Conservation (phyloP, 2,888 invertebrate genomes). For the Buathra laborator region DNA sequence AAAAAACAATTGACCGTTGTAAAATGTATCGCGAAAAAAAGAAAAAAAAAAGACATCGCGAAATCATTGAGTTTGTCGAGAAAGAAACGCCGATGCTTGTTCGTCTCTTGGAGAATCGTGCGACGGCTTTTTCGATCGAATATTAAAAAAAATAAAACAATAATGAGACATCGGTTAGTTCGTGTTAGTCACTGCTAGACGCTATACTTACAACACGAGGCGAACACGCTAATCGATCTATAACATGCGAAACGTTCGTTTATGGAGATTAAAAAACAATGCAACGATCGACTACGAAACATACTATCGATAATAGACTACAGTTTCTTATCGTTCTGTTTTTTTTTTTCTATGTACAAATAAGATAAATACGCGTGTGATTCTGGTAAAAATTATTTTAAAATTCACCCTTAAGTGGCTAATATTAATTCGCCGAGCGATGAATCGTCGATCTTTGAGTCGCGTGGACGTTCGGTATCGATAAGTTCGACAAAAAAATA, state of each 20-base stretch:
- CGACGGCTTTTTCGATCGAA: conserved; percentile 2
- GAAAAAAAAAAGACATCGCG: background rate
- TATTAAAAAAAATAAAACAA: conserved; percentile 11
- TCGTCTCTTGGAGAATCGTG: conserved; percentile 24
- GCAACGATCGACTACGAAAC: conserved; percentile 62
- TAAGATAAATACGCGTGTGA: conserved; percentile 21
- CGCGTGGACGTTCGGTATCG: conserved; percentile 46
- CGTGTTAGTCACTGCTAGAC: conserved; percentile 81
- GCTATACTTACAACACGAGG: conserved; percentile 83
- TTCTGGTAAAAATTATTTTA: background rate
- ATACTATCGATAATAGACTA: conserved; percentile 38
- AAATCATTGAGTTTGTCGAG: background rate
- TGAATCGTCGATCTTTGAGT: conserved; percentile 53
- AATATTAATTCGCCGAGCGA: conserved; percentile 33
- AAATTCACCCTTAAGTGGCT: background rate
- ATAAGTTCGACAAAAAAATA: conserved; percentile 28
- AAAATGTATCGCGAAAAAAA: background rate
- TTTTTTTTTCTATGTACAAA: conserved; percentile 49
- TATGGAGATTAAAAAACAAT: conserved; percentile 16
- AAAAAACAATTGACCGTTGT: background rate
- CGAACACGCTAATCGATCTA: conserved; percentile 76
- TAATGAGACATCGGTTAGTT: conserved; percentile 65
- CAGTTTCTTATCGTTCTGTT: background rate
- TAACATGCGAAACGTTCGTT: conserved; percentile 76
- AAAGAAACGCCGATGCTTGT: background rate